Evolutionary conservation across 2,113 vertebrate genomes (phyloP), one percentile per base, ranked within the genome.

Genomic region (Anoura caudifer): DNA sequence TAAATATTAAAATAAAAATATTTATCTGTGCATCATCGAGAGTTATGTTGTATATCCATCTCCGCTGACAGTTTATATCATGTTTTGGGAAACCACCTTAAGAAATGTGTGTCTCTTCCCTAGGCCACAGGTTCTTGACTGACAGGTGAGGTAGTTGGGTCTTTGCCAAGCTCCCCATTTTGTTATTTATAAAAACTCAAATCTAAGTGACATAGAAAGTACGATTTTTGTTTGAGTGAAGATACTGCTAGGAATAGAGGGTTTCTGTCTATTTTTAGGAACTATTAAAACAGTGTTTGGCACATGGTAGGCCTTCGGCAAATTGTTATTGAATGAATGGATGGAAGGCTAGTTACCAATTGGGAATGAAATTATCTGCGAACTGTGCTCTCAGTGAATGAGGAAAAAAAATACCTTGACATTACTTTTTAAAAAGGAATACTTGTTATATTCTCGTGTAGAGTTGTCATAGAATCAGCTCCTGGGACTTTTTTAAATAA

Each of bases 291-390:
- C 43, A 63, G 17, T 87, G 22, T 16, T n/a, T 82, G 16, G 24
- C 5, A 80, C 41, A 26, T 24, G 45, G 52, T 19, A 76, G 79
- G 20, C 52, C 36, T n/a, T n/a, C 7, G 67, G 8, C 45, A 82
- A 80, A 22, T 82, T 72, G 4, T 59, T 82, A 33, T 76, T 94
- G 59, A 82, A 43, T 73, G 63, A 79, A 52, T 52, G 31, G 52
- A 63, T 69, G 12, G 54, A 59, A 36, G 13, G 17, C 31, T 77
- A n/a, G 26, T 59, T 72, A 38, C 5, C 2, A 56, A 12, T 91
- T 82, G 88, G 38, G 19, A 95, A 85, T 88, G 36, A 93, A 89
- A 91, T 56, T 90, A 45, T 81, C 56, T 94, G 80, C 95, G 80
- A 95, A 79, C 45, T 92, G 24, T 61, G n/a, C 24, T 90, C 9